A percentile compares a stretch with the other conserved stretches of the same genome.
phyloP scores from a whole-genome alignment of 1,140 invertebrate species.

The Hydropsyche tenuis region DNA sequence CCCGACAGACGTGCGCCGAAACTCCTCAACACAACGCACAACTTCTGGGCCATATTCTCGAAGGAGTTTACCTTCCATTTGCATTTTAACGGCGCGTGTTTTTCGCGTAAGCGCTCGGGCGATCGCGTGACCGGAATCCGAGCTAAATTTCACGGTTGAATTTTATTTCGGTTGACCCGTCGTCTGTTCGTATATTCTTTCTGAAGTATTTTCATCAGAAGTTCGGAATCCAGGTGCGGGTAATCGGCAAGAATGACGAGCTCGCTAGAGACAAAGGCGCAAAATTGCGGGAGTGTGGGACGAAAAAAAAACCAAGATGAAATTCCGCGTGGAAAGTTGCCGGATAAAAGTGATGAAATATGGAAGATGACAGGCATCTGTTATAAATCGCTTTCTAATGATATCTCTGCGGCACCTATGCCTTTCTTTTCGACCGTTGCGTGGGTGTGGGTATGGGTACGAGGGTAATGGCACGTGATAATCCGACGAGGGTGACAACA shows the following conservation, averaged over 20 bases:
- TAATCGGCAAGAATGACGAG: conserved; percentile 44
- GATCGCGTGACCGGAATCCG: conserved; percentile 24
- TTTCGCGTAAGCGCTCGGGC: conserved; percentile 25
- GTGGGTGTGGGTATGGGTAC: neutral
- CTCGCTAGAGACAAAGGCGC: conserved; percentile 25
- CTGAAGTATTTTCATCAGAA: neutral
- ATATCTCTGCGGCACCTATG: conserved; percentile 40
- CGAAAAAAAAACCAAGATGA: conserved; percentile 24
- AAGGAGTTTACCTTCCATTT: conserved; percentile 37
- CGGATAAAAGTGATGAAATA: conserved; percentile 33
- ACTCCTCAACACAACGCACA: conserved; percentile 24
- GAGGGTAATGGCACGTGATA: conserved; percentile 43
- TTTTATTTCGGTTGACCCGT: neutral
- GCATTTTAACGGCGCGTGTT: conserved; percentile 34
- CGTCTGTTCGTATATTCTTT: neutral
- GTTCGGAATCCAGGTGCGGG: conserved; percentile 40
- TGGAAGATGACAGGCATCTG: conserved; percentile 44
- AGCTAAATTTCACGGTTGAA: neutral
- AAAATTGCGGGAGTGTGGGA: neutral
- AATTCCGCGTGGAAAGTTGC: conserved; percentile 26
- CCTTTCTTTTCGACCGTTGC: conserved; percentile 21
- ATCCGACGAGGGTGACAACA: conserved; percentile 34
- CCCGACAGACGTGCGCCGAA: conserved; percentile 38
- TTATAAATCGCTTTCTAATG: conserved; percentile 49
- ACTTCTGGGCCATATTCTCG: conserved; percentile 27